Percentiles rank a stretch among this genome's conserved stretches.
Conservation (phyloP, 2,888 invertebrate species). For the Ligdia adustata region DNA sequence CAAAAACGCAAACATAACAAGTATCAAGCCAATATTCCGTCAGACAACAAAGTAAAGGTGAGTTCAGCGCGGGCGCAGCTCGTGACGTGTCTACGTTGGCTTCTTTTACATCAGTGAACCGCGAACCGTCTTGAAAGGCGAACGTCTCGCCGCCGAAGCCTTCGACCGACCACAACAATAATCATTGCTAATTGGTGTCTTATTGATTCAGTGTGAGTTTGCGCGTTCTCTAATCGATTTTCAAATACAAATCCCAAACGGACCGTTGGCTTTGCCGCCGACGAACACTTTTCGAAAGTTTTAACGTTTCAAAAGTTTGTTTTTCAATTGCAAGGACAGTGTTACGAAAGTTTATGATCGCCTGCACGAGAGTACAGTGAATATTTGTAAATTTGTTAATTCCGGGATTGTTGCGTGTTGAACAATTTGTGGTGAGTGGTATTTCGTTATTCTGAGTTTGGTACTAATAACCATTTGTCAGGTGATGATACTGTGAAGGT, state of each 20-base stretch:
- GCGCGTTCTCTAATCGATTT: slow-evolving; percentile 26
- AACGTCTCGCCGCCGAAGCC: slow-evolving; percentile 41
- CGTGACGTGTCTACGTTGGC: slow-evolving; percentile 77
- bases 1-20: too few species aligned
- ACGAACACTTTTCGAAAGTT: slow-evolving; percentile 40
- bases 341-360: slow-evolving; percentile 60
- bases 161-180: slow-evolving; percentile 33
- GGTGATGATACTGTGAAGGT: slow-evolving; percentile 31
- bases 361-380: slow-evolving; percentile 32
- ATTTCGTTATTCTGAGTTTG: slow-evolving; percentile 10
- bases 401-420: slow-evolving; percentile 67
- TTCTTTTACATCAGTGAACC: slow-evolving; percentile 72
- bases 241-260: slow-evolving; percentile 23
- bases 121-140: slow-evolving; percentile 57
- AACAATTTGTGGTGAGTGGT: slow-evolving; percentile 48
- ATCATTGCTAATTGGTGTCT: slow-evolving; percentile 59
- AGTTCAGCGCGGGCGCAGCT: slow-evolving; percentile 74
- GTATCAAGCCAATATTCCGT: slow-evolving; percentile 56
- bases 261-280: slow-evolving; percentile 24
- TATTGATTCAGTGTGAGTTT: slow-evolving; percentile 47
- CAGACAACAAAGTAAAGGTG: slow-evolving; percentile 71
- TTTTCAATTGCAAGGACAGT: slow-evolving; percentile 61
- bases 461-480: slow-evolving; percentile 42
- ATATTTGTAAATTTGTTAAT: slow-evolving; percentile 56
- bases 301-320: slow-evolving; percentile 51